Percentiles rank a stretch among this genome's conserved stretches.
Evolutionary conservation across 92 coral and sea anemone genomes (phyloP).

Genomic region (Porites divaricata): DNA sequence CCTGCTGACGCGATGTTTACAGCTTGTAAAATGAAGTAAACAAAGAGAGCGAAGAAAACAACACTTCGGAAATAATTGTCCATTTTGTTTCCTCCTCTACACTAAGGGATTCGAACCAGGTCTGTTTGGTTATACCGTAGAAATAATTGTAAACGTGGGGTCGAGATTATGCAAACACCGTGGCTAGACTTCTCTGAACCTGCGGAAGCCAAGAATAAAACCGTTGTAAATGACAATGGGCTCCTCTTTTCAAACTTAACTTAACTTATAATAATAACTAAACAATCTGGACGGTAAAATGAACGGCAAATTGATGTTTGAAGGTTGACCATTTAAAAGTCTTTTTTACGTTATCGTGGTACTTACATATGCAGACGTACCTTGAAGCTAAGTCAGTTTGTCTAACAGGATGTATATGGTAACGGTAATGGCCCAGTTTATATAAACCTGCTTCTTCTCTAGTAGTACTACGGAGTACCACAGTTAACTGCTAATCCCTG

Average conservation of each 20-base stretch:
- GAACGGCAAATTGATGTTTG: neutral
- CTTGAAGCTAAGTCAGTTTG: neutral
- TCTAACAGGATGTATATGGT: neutral
- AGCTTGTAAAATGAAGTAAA: conserved; percentile 1
- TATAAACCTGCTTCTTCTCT: neutral
- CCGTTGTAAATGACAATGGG: neutral
- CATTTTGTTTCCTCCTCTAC: neutral
- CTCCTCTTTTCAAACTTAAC: neutral
- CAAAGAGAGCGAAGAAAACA: neutral
- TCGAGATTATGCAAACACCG: neutral
- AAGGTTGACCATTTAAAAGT: conserved; percentile 21
- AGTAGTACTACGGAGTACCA: neutral
- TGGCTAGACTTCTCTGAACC: conserved; percentile 1
- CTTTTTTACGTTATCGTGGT: neutral
- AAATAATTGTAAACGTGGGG: neutral
- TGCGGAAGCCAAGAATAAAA: neutral
- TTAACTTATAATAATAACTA: conserved; percentile 6
- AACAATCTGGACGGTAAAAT: conserved; percentile 17
- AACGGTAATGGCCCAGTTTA: neutral
- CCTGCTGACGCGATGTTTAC: conserved; percentile 13
- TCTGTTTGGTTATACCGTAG: neutral
- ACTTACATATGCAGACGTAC: conserved; percentile 15
- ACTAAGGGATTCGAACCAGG: neutral
- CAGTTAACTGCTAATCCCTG: neutral
- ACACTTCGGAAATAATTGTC: neutral